Percentiles rank a stretch among this genome's conserved stretches.
Evolutionary conservation across 2,797 vertebrate species (phyloP).

Genomic region (Channa striata): DNA sequence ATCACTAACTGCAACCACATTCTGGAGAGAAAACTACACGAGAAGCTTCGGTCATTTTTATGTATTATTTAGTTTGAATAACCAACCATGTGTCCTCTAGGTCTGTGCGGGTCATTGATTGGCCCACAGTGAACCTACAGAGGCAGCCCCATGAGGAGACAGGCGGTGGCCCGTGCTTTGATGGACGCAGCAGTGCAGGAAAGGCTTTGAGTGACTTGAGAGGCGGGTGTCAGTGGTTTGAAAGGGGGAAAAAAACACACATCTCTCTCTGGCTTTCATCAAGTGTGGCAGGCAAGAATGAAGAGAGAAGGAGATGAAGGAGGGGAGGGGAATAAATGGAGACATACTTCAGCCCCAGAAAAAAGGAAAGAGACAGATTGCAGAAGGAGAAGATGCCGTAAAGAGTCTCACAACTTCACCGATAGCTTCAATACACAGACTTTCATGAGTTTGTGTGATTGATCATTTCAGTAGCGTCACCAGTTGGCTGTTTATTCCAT

Average conservation of each 20-base stretch:
- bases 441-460: slow-evolving; percentile 41
- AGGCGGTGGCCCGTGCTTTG: slow-evolving; percentile 54
- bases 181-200: slow-evolving; percentile 59
- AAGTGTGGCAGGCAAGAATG: slow-evolving; percentile 63
- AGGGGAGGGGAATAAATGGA: slow-evolving; percentile 5
- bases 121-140: slow-evolving; percentile 39
- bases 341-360: slow-evolving; percentile 44
- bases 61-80: too few relatives aligned
- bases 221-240: slow-evolving; percentile 56
- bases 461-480: slow-evolving; percentile 39
- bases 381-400: slow-evolving; percentile 39
- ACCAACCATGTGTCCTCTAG: slow-evolving; percentile 1
- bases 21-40: too few relatives aligned
- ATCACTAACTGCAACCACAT: not conserved
- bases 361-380: slow-evolving; percentile 49
- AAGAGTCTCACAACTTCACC: slow-evolving; percentile 15
- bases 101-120: slow-evolving; percentile 45
- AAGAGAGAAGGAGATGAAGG: not conserved
- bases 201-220: slow-evolving; percentile 64
- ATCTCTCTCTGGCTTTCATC: slow-evolving; percentile 77
- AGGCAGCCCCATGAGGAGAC: slow-evolving; percentile 57
- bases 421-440: slow-evolving; percentile 18
- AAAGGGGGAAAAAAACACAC: slow-evolving; percentile 33
- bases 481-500: slow-evolving; percentile 13
- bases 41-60: not conserved